Evolutionary conservation across 2,888 invertebrate genomes (phyloP).

Genomic region (Hirtodrosophila histrioides): DNA sequence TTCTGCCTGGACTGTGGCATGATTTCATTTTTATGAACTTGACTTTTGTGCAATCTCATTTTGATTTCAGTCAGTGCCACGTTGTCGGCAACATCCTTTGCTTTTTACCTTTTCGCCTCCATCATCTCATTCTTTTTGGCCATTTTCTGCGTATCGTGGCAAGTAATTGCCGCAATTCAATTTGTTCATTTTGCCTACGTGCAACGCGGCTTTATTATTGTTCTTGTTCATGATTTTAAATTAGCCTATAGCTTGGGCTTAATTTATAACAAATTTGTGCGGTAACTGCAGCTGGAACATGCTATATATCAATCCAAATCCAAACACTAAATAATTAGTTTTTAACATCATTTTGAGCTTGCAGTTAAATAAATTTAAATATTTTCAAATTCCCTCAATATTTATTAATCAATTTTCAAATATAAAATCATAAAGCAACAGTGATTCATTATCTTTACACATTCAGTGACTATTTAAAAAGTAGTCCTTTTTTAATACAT

Average conservation of each 20-base stretch:
- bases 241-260: constrained; percentile 36
- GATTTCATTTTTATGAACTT: constrained; percentile 81
- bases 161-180: constrained; percentile 79
- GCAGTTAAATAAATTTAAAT: no score
- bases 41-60: constrained; percentile 66
- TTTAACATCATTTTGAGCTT: no score
- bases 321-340: constrained; percentile 3
- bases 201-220: constrained; percentile 65
- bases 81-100: constrained; percentile 3
- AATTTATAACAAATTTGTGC: constrained; percentile 21
- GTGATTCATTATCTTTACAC: no score
- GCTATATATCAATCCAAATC: constrained; percentile 5
- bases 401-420: neutral
- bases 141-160: constrained; percentile 78
- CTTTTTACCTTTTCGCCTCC: constrained; percentile 4
- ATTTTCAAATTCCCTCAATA: no score
- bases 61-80: constrained; percentile 28
- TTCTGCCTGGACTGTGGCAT: constrained; percentile 76
- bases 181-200: constrained; percentile 74
- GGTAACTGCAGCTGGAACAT: constrained; percentile 9
- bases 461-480: no score
- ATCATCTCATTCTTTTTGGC: constrained; percentile 3
- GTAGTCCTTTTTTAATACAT: no score
- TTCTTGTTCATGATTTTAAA: constrained; percentile 32
- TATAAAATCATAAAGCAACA: no score